These are phyloP conservation scores for Yponomeuta evonymella DNA, from an alignment of 2,888 invertebrate species.

Conservation along the genomic window DNA sequence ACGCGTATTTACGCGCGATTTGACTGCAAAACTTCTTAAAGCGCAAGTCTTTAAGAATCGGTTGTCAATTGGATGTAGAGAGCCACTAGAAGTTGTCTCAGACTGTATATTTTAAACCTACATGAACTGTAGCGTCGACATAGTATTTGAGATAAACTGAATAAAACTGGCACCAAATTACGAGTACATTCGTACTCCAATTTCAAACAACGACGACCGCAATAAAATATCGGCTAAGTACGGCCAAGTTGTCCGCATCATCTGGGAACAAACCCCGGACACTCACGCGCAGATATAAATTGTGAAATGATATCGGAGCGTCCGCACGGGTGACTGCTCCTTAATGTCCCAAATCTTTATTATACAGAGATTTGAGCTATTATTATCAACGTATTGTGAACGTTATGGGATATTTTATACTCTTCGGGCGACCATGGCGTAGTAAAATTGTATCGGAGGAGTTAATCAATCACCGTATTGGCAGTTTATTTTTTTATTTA, in stretches of 20 bases:
- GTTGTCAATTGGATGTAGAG: too few relatives aligned
- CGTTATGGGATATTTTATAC: neutral
- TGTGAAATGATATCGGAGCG: conserved; percentile 27
- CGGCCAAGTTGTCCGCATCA: neutral
- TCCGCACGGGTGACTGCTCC: conserved; percentile 32
- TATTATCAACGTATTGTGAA: conserved; percentile 22
- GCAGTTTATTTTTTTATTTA: too few relatives aligned
- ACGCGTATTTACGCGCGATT: too few relatives aligned
- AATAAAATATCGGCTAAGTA: conserved; percentile 7
- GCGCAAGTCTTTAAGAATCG: too few relatives aligned
- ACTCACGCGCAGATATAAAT: conserved; percentile 20
- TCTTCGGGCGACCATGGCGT: neutral
- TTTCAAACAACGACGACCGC: neutral
- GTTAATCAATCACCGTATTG: neutral
- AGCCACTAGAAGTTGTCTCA: too few relatives aligned
- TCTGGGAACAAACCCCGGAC: neutral
- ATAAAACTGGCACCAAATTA: too few relatives aligned
- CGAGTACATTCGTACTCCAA: neutral
- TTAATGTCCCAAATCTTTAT: conserved; percentile 43
- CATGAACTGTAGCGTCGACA: too few relatives aligned
- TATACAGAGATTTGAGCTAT: conserved; percentile 36
- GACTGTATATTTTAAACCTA: too few relatives aligned
- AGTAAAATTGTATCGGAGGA: neutral
- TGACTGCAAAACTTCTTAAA: too few relatives aligned
- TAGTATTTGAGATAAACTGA: too few relatives aligned